A percentile compares a stretch with the other conserved stretches of the same genome.
Evolutionary conservation across 2,797 vertebrate genomes (phyloP).

Genomic region (Molothrus ater): DNA sequence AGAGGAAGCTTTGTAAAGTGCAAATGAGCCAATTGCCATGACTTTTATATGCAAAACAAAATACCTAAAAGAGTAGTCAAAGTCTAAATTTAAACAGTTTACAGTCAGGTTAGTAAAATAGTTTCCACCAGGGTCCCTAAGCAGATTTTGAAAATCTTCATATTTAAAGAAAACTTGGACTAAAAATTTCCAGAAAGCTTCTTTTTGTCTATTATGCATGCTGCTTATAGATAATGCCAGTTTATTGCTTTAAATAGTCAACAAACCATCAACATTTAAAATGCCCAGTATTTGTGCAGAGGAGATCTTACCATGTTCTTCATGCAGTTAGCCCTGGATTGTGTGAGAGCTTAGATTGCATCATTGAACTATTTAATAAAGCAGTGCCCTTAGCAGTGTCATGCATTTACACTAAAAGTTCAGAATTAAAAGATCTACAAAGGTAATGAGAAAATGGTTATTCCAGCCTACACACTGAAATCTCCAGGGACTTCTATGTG

Average conservation of each 20-base stretch:
- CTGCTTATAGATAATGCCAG: background rate
- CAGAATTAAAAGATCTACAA: slow-evolving; percentile 3
- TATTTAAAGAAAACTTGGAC: background rate
- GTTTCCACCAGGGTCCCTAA: background rate
- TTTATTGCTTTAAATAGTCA: background rate
- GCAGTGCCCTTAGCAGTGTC: background rate
- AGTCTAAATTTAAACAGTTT: slow-evolving; percentile 12
- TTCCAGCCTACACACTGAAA: background rate
- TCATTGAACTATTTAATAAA: slow-evolving; percentile 8
- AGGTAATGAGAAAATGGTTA: background rate
- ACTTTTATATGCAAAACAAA: slow-evolving; percentile 19
- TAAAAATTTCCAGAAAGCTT: background rate
- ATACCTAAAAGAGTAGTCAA: background rate
- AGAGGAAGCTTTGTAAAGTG: slow-evolving; percentile 13
- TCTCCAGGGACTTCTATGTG: background rate
- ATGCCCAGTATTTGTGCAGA: background rate
- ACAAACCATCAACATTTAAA: background rate
- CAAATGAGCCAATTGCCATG: slow-evolving; percentile 9
- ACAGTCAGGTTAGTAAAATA: background rate
- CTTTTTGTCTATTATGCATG: background rate
- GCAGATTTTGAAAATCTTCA: background rate
- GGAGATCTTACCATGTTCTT: background rate
- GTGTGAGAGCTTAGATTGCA: background rate
- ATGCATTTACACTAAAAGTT: background rate
- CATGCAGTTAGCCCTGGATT: background rate